phyloP scores from a whole-genome alignment of 2,797 vertebrate genomes.

The Pseudochirops cupreus region DNA sequence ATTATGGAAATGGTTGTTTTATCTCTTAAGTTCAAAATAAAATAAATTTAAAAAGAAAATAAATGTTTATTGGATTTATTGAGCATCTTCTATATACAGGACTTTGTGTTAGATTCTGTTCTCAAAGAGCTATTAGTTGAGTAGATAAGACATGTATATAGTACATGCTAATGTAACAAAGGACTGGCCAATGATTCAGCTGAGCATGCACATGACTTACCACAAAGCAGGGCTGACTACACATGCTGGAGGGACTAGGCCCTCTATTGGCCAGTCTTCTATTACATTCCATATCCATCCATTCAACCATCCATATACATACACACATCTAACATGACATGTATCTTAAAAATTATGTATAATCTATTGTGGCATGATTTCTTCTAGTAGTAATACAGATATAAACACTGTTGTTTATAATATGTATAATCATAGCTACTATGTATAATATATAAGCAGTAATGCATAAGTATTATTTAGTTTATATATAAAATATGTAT shows the following conservation, averaged over 20 bases:
- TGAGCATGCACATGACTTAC: too few species aligned
- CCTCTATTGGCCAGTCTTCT: neutral
- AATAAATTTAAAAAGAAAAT: neutral
- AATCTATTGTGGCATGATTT: neutral
- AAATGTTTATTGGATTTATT: constrained; percentile 6
- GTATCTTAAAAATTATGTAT: neutral
- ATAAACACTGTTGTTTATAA: neutral
- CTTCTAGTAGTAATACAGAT: neutral
- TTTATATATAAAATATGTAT: too few species aligned
- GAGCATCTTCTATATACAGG: neutral
- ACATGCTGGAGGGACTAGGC: too few species aligned
- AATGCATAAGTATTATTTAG: neutral
- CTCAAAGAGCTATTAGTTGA: too few species aligned
- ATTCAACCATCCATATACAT: neutral
- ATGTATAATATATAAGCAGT: neutral
- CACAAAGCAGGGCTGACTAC: too few species aligned
- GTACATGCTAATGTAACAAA: too few species aligned
- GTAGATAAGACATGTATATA: too few species aligned
- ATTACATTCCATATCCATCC: neutral
- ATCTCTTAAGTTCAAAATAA: neutral
- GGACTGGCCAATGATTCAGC: too few species aligned
- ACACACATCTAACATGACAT: neutral
- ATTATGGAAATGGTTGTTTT: neutral
- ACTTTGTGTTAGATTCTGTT: neutral
- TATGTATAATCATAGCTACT: neutral